Base-by-base conservation (phyloP, 2,113 vertebrate species). In the Danionella cerebrum region DNA sequence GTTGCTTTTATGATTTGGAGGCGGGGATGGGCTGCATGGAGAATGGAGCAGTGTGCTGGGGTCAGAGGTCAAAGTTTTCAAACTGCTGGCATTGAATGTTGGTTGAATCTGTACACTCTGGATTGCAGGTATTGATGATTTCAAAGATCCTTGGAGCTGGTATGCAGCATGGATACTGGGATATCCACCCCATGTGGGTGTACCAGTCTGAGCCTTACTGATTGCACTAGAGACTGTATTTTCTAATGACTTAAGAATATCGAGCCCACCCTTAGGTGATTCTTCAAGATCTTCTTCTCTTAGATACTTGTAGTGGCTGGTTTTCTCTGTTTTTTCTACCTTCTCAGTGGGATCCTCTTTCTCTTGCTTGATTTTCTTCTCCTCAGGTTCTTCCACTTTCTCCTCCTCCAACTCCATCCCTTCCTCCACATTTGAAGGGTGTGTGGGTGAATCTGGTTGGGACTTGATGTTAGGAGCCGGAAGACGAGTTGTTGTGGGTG, bases 91-190 rank as follows among this genome's bases (percentile, higher is more conserved):
- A 65, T 90, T 89, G 0, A 91, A 97, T 19, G 93, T 89, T 0
- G 96, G 92, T 76, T 95, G 93, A 79, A 96, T 85, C 42, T 94
- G 94, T 69, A 92, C 84, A 0, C 89, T 93, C 87, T 98, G 93
- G 54, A 93, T 88, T 0, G 89, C 41, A 0, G 92, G 69, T n/a
- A 90, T 84, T n/a, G 88, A 83, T 1, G 92, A 85, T 80, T 93
- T 97, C 36, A 92, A 78, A 1, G 91, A 73, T 50, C 96, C 93
- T 0, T 96, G 95, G 67, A 99, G 92, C 83, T 99, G 96, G 82
- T 99, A 99, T 67, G 96, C 96, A 0, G 96, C 96, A 12, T 99
- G 96, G 78, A 99, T 99, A 79, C 96, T 99, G 58, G 96, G 93
- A 81, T 99, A 99, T 21, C 96, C 96, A 2, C 96, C 95, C 96